Base-by-base conservation (phyloP, 2,113 vertebrate genomes). In the Melanerpes aurifrons region DNA sequence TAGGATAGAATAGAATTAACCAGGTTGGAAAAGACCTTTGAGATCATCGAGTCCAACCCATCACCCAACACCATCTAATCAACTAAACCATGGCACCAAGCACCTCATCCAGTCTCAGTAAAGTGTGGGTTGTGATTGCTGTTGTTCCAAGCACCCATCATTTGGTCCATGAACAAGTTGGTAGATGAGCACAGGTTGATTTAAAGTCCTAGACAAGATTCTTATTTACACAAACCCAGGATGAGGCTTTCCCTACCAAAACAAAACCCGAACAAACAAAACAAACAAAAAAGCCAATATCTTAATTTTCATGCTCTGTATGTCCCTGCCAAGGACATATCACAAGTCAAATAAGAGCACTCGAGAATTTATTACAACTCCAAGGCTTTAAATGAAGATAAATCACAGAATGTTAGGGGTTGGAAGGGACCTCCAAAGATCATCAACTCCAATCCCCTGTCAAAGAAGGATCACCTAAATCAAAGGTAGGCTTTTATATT, bases 301-400 rank as follows among this genome's bases (percentile, higher is more conserved):
- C 80, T 92, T 71, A 63, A 89, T 86, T 92, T 83, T 24, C 31
- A 35, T 80, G 56, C 17, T 73, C 32, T 62, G 56, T 20, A 2
- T 80, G 48, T 72, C 80, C 69, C 86, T 92, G n/a, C 22, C 64
- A 93, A 92, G 70, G 87, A 82, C 24, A 45, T 71, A 79, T 19
- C 54, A 88, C 73, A 83, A 48, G 26, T 31, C 53, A 86, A 35
- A 90, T 85, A 90, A 91, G 43, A 73, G 25, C 59, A 87, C 80
- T 89, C 43, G 71, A 69, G 19, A 90, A 90, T 92, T 83, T 87
- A 95, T 93, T 94, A 76, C 71, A 85, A 35, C n/a, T 93, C 25
- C 59, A 86, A 79, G 53, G 43, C 32, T 83, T 82, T 78, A 64
- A 77, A 84, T 29, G 48, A 77, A 90, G 58, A 69, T 79, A 92